Evolutionary conservation across 2,113 vertebrate genomes (phyloP).

Genomic region (Rhodinocichla rosea): DNA sequence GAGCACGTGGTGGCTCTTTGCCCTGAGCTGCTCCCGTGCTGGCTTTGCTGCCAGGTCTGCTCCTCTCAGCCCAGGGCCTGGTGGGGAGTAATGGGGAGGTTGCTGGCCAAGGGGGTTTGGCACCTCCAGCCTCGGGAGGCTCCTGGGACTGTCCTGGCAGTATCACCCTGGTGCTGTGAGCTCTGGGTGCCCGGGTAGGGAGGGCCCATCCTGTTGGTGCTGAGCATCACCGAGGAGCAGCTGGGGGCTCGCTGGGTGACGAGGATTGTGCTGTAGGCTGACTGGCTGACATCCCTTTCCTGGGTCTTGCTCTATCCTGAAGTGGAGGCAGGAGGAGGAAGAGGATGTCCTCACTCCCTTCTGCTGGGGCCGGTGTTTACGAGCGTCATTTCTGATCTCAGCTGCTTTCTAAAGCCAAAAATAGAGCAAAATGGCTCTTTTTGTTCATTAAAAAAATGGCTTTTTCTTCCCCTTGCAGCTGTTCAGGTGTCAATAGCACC

Average conservation of each 20-base stretch:
- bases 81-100: background rate
- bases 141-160: rapidly evolving
- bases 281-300: background rate
- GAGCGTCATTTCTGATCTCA: background rate
- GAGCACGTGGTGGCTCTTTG: background rate
- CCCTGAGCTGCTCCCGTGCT: rapidly evolving
- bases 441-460: background rate
- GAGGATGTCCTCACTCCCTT: rapidly evolving
- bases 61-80: background rate
- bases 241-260: rapidly evolving
- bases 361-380: rapidly evolving
- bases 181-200: background rate
- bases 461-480: background rate
- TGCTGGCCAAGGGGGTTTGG: rapidly evolving
- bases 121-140: background rate
- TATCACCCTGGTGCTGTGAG: rapidly evolving
- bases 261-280: rapidly evolving
- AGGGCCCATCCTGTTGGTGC: rapidly evolving
- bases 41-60: background rate
- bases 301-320: rapidly evolving
- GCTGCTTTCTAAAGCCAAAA: constrained; percentile 19
- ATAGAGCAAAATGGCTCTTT: background rate
- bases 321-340: background rate
- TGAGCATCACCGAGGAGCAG: background rate
- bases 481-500: constrained; percentile 11